Conservation (phyloP, 2,113 vertebrate species). For the Gasterosteus nipponicus region DNA sequence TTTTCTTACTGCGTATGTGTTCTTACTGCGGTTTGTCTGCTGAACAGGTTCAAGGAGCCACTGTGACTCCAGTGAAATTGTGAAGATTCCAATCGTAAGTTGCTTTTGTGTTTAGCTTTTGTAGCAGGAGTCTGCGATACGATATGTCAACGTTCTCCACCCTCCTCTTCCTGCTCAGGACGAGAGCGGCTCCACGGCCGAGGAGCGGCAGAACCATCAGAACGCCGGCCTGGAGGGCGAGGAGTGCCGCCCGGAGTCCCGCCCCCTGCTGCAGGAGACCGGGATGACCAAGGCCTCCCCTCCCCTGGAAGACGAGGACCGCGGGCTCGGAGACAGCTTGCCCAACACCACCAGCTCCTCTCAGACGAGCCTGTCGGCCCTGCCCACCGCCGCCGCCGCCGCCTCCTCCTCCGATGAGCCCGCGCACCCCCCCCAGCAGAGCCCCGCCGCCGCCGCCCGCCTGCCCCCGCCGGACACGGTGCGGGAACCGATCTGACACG, state of each 20-base stretch:
- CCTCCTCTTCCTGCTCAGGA: conserved; percentile 47
- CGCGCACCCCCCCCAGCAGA: conserved; percentile 72
- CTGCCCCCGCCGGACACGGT: conserved; percentile 53
- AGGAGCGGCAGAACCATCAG: conserved; percentile 78
- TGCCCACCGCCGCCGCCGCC: conserved; percentile 61
- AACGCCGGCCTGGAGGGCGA: conserved; percentile 78
- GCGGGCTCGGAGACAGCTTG: conserved; percentile 83
- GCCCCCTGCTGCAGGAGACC: conserved; percentile 81
- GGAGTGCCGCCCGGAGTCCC: conserved; percentile 73
- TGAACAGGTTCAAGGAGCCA: conserved; percentile 61
- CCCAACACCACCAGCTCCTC: conserved; percentile 85
- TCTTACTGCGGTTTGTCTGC: conserved; percentile 18
- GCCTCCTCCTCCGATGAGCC: conserved; percentile 61
- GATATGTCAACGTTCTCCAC: not conserved
- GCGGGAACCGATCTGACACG: not conserved
- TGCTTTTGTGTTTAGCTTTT: not conserved
- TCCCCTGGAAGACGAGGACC: conserved; percentile 82
- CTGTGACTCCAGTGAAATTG: conserved; percentile 66
- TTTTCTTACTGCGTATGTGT: not conserved
- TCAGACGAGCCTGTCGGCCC: conserved; percentile 81
- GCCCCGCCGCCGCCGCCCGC: conserved; percentile 59
- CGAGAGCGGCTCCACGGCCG: conserved; percentile 65
- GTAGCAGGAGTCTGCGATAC: not conserved
- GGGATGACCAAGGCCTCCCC: conserved; percentile 72
- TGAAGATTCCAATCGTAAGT: conserved; percentile 83